Evolutionary conservation across 2,888 invertebrate species (phyloP).

Genomic region (Erebia aethiops): DNA sequence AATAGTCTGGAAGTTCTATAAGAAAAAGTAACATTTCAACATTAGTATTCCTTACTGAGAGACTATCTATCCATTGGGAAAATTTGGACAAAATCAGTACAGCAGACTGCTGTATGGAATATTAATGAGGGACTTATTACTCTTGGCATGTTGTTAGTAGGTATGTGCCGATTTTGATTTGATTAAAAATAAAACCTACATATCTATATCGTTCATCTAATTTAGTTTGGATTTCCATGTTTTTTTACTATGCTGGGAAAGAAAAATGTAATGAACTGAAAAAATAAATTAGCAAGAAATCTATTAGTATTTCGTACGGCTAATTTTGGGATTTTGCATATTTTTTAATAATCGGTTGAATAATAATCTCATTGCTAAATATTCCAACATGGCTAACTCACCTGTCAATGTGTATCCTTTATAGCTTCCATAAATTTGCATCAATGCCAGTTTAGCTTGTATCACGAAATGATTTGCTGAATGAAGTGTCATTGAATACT

Average conservation of each 20-base stretch:
- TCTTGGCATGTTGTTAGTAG: too few species aligned
- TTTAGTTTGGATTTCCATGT: too few species aligned
- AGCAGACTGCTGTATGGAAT: too few species aligned
- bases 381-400: slow-evolving; percentile 46
- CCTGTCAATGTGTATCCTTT: slow-evolving; percentile 82
- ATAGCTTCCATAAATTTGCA: slow-evolving; percentile 86
- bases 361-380: not conserved
- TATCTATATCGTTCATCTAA: too few species aligned
- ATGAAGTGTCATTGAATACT: slow-evolving; percentile 85
- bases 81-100: not conserved
- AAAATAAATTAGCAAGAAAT: too few species aligned
- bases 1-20: slow-evolving; percentile 82
- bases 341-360: not conserved
- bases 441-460: slow-evolving; percentile 86
- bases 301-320: too few species aligned
- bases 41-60: not conserved
- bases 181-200: too few species aligned
- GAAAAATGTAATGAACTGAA: too few species aligned
- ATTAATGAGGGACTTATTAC: too few species aligned
- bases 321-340: not conserved
- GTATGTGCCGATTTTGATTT: too few species aligned
- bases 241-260: too few species aligned
- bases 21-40: slow-evolving; percentile 24
- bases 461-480: slow-evolving; percentile 86
- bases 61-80: not conserved